These are phyloP conservation scores for Neodontobutis hainanensis DNA, from an alignment of 2,113 vertebrate species.

Conservation along the genomic window DNA sequence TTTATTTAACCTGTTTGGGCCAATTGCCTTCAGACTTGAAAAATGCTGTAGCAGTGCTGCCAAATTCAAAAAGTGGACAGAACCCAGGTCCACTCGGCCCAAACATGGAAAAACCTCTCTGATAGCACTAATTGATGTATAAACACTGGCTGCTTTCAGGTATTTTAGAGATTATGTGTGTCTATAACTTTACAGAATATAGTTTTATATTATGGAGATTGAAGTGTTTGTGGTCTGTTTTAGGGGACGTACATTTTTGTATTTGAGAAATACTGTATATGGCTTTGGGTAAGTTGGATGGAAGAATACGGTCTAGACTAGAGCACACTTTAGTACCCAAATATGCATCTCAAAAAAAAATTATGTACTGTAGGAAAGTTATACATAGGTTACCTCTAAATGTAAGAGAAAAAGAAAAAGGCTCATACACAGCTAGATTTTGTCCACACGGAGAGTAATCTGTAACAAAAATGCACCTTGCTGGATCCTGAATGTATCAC, in stretches of 20 bases:
- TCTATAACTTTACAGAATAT: not conserved
- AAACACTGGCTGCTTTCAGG: slow-evolving; percentile 57
- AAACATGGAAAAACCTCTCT: slow-evolving; percentile 73
- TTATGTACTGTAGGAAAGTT: too few relatives aligned
- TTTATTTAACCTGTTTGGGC: slow-evolving; percentile 60
- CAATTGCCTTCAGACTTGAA: slow-evolving; percentile 59
- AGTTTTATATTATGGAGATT: slow-evolving; percentile 2
- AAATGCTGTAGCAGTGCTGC: slow-evolving; percentile 52
- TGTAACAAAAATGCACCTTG: too few relatives aligned
- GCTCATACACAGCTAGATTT: too few relatives aligned
- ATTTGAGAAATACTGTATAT: too few relatives aligned
- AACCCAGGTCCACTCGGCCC: slow-evolving; percentile 63
- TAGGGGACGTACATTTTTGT: not conserved
- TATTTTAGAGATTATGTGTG: slow-evolving; percentile 33
- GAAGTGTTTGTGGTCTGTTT: not conserved
- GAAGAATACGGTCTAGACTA: too few relatives aligned
- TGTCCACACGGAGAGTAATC: too few relatives aligned
- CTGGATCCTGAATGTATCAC: too few relatives aligned
- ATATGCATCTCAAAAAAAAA: too few relatives aligned
- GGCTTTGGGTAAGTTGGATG: too few relatives aligned
- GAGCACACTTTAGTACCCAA: too few relatives aligned
- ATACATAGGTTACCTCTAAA: too few relatives aligned
- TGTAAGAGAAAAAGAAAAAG: too few relatives aligned
- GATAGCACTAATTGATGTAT: slow-evolving; percentile 37
- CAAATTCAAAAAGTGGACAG: slow-evolving; percentile 52